Base-by-base conservation (phyloP, 2,797 vertebrate genomes). In the Emydoidea blandingii region DNA sequence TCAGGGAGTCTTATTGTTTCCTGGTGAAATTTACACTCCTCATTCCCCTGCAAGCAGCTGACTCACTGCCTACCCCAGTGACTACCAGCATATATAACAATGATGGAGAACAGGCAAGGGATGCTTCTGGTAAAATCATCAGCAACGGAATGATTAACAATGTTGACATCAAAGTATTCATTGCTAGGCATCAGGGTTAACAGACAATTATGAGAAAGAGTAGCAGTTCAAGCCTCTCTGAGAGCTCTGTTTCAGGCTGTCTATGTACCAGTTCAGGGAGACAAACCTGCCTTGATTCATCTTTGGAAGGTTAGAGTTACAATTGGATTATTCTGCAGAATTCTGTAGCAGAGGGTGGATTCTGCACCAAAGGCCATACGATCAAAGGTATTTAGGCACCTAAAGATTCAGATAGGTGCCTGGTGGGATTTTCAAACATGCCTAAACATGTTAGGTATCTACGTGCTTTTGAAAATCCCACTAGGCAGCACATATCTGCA, bases 281-380 rank as follows among this genome's bases (percentile, higher is more conserved):
- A 3, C 0, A 10, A 3, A 83, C 83, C 4, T 57, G 2, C 62
- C 3, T 6, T 65, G 31, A 4, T 41, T 68, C 1, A 1, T 3
- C 79, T 2, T 4, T 86, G 19, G 12, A 49, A 91, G 12, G 8
- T 79, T 89, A 56, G 88, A 6, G 2, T 6, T 10, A 31, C 27
- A 56, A 62, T 1, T 3, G 11, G 68, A 18, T 21, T 3, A 59
- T 56, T 5, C 2, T 41, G 29, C 85, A 47, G 2, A 37, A 11
- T 23, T 12, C 1, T 1, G 0, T 2, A 11, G 3, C 0, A 5
- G 31, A 80, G 9, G 5, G 15, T 14, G 78, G 31, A 10, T 47
- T 89, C 82, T 86, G 16, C 78, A 37, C 2, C 0, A 0, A 18
- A 53, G 19, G 44, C 2, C 62, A 57, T 84, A 49, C 2, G 12